Conservation (phyloP, 2,888 invertebrate species). For the Chymomyza amoena region DNA sequence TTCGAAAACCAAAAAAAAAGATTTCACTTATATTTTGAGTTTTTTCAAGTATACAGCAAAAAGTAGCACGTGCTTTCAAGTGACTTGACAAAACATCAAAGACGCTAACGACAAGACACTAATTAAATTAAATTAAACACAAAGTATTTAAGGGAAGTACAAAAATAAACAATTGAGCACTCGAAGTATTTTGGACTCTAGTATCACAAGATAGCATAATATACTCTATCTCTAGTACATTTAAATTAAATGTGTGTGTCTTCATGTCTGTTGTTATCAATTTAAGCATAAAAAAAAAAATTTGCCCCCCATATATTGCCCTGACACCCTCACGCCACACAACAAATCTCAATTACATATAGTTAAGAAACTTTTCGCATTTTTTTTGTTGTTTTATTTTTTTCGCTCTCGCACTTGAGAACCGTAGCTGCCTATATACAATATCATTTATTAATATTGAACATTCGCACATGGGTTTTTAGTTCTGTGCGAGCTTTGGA, state of each 20-base stretch:
- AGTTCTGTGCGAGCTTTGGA: not conserved
- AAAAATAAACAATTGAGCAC: not conserved
- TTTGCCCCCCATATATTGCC: not conserved
- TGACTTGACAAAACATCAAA: not conserved
- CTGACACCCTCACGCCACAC: not conserved
- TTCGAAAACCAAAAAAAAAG: too few relatives aligned
- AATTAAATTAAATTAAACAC: not conserved
- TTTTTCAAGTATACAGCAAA: not conserved
- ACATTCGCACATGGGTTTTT: not conserved
- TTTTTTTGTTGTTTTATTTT: not conserved
- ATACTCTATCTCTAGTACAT: not conserved
- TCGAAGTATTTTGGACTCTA: not conserved
- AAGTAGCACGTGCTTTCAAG: not conserved
- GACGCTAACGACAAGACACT: not conserved
- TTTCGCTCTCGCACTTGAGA: not conserved
- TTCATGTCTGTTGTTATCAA: conserved; percentile 1
- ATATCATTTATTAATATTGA: not conserved
- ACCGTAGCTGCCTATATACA: not conserved
- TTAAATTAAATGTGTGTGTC: not conserved
- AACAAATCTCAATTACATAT: conserved; percentile 1
- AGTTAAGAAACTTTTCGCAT: not conserved
- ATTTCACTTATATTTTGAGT: too few relatives aligned
- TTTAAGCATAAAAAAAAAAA: not conserved
- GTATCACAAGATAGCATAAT: not conserved
- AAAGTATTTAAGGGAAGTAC: not conserved